A percentile compares a stretch with the other conserved stretches of the same genome.
Conservation (phyloP, 2,797 vertebrate genomes). For the Cryptoblepharus egeriae region DNA sequence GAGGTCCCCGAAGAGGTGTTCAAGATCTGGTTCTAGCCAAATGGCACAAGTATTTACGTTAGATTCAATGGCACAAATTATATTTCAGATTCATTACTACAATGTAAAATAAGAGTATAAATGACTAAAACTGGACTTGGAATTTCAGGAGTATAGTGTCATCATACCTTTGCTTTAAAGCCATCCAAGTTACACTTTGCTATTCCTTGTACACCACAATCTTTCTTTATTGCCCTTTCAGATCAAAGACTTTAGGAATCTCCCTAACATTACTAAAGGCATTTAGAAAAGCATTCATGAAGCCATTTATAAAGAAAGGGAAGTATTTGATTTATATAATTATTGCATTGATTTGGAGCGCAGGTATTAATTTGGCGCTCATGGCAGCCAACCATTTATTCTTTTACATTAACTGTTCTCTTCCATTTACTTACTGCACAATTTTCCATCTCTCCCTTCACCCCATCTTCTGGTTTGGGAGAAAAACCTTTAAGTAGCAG, state of each 20-base stretch:
- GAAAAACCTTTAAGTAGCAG: conserved; percentile 5
- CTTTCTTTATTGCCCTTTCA: conserved; percentile 70
- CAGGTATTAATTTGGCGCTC: not conserved
- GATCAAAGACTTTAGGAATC: conserved; percentile 66
- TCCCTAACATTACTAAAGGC: conserved; percentile 68
- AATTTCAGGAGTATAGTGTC: conserved; percentile 67
- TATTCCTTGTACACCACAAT: conserved; percentile 65
- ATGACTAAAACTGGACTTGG: conserved; percentile 58
- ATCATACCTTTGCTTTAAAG: conserved; percentile 70
- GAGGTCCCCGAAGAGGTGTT: no score
- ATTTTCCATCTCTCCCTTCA: not conserved
- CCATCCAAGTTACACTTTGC: conserved; percentile 64
- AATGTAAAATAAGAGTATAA: conserved; percentile 55
- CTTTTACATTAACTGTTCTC: conserved; percentile 11
- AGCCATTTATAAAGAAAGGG: conserved; percentile 53
- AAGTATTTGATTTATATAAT: conserved; percentile 52
- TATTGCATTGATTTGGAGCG: conserved; percentile 51
- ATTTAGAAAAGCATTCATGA: not conserved
- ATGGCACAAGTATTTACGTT: not conserved
- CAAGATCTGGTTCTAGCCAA: no score
- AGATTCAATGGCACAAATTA: conserved; percentile 46
- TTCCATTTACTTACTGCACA: conserved; percentile 15
- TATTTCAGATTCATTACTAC: conserved; percentile 56
- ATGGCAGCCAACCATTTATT: conserved; percentile 9
- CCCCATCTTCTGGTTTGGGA: not conserved